Base-by-base conservation (phyloP, 2,113 vertebrate species). In the Centropus unirufus region DNA sequence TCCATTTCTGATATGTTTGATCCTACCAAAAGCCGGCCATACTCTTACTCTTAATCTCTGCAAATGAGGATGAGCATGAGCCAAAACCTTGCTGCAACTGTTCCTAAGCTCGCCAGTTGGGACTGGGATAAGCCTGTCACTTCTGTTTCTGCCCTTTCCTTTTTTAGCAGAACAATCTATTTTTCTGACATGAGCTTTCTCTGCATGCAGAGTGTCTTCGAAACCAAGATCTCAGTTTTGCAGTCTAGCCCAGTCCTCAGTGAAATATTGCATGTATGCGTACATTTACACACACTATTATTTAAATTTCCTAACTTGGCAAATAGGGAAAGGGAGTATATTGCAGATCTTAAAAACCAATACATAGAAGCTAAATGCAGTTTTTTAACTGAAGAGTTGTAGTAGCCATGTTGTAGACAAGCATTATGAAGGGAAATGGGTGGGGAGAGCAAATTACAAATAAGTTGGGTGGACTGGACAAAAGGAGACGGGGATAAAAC, bases 201-300 rank as follows among this genome's bases (percentile, higher is more conserved):
- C 83, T 88, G 34, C 51, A 54, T 85, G 46, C n/a, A 61, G 59
- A 51, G 32, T 40, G 57, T 57, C 72, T 94, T 92, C 8, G 3
- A 91, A 95, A 92, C n/a, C 18, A 64, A 85, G 70, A 77, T 47
- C 32, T 52, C 46, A 29, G 77, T 89, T 92, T 95, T 92, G 27
- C 58, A 85, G 69, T 16, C 51, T 55, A 80, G 55, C 27, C 29
- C 36, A 57, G 26, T 58, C n/a, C n/a, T 83, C 55, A 30, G 32
- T 46, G 69, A 92, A 76, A 67, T 1, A 8, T 15, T 26, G 3
- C 46, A 15, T 62, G 9, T 52, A 14, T 26, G 12, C 12, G 27
- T 9, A 27, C 22, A 34, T 7, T 32, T 20, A 49, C 21, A 23
- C 47, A 22, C 47, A 22, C 47, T 21, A 21, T 47, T 61, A 63